phyloP scores from a whole-genome alignment of 2,113 vertebrate species.

The Tapirus terrestris region DNA sequence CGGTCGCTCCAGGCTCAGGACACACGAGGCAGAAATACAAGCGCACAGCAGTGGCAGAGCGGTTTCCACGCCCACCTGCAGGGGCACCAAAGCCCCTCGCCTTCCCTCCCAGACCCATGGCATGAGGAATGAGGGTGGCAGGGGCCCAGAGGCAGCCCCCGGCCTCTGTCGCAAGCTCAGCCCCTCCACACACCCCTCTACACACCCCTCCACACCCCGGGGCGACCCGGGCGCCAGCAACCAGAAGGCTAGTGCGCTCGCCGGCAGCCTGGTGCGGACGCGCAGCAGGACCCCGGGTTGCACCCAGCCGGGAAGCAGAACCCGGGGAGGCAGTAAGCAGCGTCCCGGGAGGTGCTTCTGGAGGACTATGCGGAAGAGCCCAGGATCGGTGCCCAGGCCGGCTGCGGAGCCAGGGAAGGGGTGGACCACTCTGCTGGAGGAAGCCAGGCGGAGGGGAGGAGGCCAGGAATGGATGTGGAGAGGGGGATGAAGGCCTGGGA shows the following conservation, averaged over 20 bases:
- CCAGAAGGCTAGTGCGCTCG: background rate
- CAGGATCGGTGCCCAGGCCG: background rate
- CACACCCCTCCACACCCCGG: no score
- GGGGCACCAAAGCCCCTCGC: slow-evolving; percentile 46
- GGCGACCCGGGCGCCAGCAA: background rate
- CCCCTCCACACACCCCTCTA: no score
- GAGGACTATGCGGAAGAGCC: background rate
- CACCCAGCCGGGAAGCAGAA: background rate
- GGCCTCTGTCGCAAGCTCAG: background rate
- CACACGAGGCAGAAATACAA: background rate
- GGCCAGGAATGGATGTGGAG: background rate
- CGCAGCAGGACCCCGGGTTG: background rate
- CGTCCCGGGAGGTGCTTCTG: background rate
- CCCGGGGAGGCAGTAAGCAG: background rate
- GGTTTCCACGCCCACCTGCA: slow-evolving; percentile 48
- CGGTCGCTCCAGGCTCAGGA: background rate
- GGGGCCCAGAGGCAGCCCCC: background rate
- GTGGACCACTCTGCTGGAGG: background rate
- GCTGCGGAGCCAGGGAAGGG: background rate
- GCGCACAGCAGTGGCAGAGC: background rate
- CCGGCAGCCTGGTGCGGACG: background rate
- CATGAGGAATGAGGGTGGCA: background rate
- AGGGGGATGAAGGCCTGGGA: background rate
- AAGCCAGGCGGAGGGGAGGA: background rate
- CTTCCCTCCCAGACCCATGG: background rate